Conservation (phyloP, 2,113 vertebrate genomes). For the Calyptommatus sinebrachiatus region DNA sequence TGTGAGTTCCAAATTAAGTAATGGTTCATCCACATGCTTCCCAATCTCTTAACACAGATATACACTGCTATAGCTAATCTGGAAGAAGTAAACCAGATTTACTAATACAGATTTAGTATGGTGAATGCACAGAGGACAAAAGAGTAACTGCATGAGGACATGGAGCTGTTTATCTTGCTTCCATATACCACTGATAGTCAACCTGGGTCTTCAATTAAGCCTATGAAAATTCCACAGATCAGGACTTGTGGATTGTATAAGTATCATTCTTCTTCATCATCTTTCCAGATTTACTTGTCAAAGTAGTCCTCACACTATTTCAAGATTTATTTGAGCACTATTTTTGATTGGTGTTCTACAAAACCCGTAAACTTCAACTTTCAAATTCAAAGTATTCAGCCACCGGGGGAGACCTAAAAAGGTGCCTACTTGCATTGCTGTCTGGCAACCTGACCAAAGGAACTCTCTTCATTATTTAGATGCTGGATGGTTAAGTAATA, state of each 20-base stretch:
- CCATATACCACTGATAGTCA: slow-evolving; percentile 19
- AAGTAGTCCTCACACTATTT: neutral
- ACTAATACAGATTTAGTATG: no score
- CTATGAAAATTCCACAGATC: neutral
- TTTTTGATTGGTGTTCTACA: slow-evolving; percentile 1
- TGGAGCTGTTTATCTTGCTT: slow-evolving; percentile 41
- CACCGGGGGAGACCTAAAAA: neutral
- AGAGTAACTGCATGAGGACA: slow-evolving; percentile 30
- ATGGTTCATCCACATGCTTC: no score
- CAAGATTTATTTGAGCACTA: neutral
- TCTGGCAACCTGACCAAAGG: neutral
- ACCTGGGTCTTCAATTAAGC: neutral
- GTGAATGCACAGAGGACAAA: neutral
- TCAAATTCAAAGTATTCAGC: neutral
- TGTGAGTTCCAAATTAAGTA: no score
- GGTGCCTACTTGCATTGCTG: neutral
- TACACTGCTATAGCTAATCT: no score
- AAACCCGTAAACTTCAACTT: neutral
- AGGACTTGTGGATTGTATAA: neutral
- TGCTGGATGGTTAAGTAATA: neutral
- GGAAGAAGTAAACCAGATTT: no score
- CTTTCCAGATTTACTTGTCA: slow-evolving; percentile 3
- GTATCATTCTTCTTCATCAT: slow-evolving; percentile 1
- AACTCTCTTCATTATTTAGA: no score
- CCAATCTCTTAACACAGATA: no score